phyloP scores from a whole-genome alignment of 1,140 invertebrate genomes.

The Artemia franciscana region DNA sequence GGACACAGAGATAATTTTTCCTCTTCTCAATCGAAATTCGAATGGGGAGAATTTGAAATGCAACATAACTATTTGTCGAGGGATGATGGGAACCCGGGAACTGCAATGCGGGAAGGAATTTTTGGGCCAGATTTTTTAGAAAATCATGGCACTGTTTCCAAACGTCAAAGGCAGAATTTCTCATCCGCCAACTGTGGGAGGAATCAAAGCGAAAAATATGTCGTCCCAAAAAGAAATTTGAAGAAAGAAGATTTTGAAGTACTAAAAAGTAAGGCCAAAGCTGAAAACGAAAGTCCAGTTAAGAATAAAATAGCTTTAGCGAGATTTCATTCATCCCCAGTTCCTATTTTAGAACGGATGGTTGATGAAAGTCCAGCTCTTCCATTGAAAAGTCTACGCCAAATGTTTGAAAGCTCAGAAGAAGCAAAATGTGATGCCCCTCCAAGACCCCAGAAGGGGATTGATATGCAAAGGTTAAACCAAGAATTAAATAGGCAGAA shows the following conservation, averaged over 20 bases:
- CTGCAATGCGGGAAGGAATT: too few relatives aligned
- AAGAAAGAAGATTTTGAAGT: neutral
- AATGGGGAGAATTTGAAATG: neutral
- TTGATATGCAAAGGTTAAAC: neutral
- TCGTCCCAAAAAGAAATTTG: neutral
- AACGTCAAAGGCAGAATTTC: neutral
- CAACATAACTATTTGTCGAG: neutral
- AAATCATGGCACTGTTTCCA: neutral
- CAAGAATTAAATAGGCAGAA: neutral
- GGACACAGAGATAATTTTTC: too few relatives aligned
- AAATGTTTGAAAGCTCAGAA: neutral
- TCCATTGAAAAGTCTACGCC: neutral
- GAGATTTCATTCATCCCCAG: neutral
- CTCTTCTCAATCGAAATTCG: neutral
- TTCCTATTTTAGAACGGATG: neutral
- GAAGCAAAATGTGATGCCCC: neutral
- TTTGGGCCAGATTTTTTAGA: neutral
- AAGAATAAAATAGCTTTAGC: neutral
- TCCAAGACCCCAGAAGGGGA: neutral
- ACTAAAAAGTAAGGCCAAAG: too few relatives aligned
- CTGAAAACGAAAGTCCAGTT: neutral
- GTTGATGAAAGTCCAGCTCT: neutral
- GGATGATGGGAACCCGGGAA: too few relatives aligned
- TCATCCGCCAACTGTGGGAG: neutral
- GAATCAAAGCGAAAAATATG: neutral